phyloP scores from a whole-genome alignment of 2,888 invertebrate species.

The Muscina levida region DNA sequence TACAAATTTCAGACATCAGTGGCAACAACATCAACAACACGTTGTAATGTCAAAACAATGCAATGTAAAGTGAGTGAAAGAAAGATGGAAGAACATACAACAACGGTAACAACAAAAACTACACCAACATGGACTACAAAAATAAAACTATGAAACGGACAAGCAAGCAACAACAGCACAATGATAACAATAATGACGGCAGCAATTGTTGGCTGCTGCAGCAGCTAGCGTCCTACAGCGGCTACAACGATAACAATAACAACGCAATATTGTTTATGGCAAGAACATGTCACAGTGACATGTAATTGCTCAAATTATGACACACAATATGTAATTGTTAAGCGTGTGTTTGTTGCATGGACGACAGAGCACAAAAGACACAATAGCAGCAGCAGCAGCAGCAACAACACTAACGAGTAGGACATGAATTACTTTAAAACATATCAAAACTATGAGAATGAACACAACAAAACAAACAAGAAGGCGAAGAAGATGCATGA shows the following conservation, averaged over 20 bases:
- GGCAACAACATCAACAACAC: constrained; percentile 65
- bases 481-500: constrained; percentile 15
- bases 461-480: background rate
- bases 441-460: constrained; percentile 19
- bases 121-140: too few species aligned
- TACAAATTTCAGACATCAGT: constrained; percentile 26
- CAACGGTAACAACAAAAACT: constrained; percentile 51
- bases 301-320: constrained; percentile 71
- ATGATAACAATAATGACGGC: too few species aligned
- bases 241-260: constrained; percentile 45
- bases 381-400: background rate
- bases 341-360: constrained; percentile 39
- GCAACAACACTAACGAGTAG: background rate
- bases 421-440: constrained; percentile 37
- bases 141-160: background rate
- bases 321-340: constrained; percentile 67
- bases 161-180: background rate
- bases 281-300: constrained; percentile 72
- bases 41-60: constrained; percentile 63
- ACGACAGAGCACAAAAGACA: background rate
- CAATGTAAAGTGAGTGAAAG: constrained; percentile 55
- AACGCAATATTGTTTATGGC: constrained; percentile 56
- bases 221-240: constrained; percentile 34
- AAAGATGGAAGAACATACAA: constrained; percentile 40
- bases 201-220: too few species aligned